Base-by-base conservation (phyloP, 2,797 vertebrate species). In the Pseudomugil tenellus region DNA sequence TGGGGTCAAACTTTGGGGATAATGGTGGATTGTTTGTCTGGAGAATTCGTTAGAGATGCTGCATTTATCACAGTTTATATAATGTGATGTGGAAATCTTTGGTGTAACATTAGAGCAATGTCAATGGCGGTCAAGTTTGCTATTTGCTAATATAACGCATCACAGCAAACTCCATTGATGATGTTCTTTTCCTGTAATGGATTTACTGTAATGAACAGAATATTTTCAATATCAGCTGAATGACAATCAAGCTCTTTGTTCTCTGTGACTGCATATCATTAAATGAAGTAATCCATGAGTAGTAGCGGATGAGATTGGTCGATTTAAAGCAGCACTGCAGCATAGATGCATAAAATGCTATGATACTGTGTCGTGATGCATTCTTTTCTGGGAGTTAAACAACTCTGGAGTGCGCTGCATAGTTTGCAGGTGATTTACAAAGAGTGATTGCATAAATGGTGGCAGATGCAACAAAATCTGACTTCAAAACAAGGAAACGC, bases 31-130 rank as follows among this genome's bases (percentile, higher is more conserved):
- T 69, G 51, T 48, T 59, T 70, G 29, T 61, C 56, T 41, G 59
- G 43, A 52, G 37, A 39, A n/a, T 67, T 67, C 51, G 51, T 43
- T 66, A 49, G 59, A 23, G 23, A 37, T 60, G 54, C 48, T 26
- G 31, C 46, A 67, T 76, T 76, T 31, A 70, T 79, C 71, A 51
- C 21, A 66, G 37, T 75, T 67, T 64, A 51, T 70, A 21, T 77
- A 72, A 75, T 71, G 68, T 60, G 52, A 49, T 61, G 25, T 59
- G 61, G 11, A 69, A 77, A 65, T 71, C 69, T 69, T 74, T 66
- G 54, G 48, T 54, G 46, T 49, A 54, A 74, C 70, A 70, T 69
- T 69, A 77, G 21, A 72, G 58, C 72, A 76, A 78, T 70, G 77
- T 72, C 77, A 75, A 37, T 56, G 63, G 17, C 34, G 60, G 74